Percentiles rank a stretch among this genome's conserved stretches.
These are phyloP conservation scores for Sciurus niger DNA, from an alignment of 2,113 vertebrate genomes.

Conservation along the genomic window DNA sequence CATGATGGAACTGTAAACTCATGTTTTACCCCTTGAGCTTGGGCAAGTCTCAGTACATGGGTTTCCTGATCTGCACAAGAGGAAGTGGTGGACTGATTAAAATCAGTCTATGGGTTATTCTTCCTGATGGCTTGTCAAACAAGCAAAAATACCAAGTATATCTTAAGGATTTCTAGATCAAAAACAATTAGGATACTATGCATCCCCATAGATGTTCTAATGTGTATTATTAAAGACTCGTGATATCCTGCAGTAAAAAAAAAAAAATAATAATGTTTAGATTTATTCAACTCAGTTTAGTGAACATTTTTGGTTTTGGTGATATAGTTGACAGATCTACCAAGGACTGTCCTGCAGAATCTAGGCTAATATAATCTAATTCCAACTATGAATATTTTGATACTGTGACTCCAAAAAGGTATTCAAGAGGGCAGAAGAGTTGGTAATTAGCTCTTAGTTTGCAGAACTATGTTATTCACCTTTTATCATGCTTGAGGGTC, in stretches of 20 bases:
- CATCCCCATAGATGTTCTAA: background rate
- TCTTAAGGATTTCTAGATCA: background rate
- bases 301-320: background rate
- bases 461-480: background rate
- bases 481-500: background rate
- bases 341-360: background rate
- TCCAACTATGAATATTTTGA: background rate
- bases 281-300: constrained; percentile 15
- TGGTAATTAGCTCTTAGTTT: background rate
- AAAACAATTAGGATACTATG: background rate
- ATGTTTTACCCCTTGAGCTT: background rate
- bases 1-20: background rate
- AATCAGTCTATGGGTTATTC: background rate
- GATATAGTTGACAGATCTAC: background rate
- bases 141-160: background rate
- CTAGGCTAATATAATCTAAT: background rate
- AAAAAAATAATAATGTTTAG: background rate
- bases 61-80: background rate
- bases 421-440: background rate
- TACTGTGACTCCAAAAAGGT: background rate
- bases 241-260: background rate
- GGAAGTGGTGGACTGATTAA: background rate
- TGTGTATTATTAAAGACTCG: background rate
- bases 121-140: background rate
- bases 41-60: background rate